Percentiles rank a stretch among this genome's conserved stretches.
Conservation (phyloP, 2,888 invertebrate genomes). For the Amiota minor region DNA sequence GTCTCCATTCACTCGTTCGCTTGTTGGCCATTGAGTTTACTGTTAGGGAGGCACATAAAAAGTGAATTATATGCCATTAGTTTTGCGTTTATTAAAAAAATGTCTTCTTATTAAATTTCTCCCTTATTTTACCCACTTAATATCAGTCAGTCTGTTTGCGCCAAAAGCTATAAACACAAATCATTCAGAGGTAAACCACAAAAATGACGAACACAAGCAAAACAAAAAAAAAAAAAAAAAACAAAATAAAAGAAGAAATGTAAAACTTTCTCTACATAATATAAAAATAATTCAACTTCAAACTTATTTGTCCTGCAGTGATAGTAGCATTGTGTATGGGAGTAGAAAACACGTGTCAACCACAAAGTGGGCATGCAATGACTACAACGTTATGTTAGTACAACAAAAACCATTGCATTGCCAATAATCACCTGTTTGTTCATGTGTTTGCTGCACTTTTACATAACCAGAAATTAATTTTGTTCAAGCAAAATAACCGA, state of each 20-base stretch:
- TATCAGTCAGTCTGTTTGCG: no score
- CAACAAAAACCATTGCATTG: not conserved
- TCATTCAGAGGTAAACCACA: no score
- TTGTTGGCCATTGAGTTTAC: no score
- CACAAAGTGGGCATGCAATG: no score
- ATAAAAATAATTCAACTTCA: no score
- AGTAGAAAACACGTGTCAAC: no score
- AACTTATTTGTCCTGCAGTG: no score
- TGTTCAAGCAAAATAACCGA: not conserved
- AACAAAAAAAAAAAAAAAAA: not conserved
- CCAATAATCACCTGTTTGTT: not conserved
- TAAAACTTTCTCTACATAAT: not conserved
- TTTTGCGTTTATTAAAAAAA: slow-evolving; percentile 24
- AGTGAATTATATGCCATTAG: slow-evolving; percentile 34
- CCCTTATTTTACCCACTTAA: not conserved
- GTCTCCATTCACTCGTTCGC: not conserved
- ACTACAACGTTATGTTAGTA: not conserved
- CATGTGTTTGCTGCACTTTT: not conserved
- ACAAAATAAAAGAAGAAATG: not conserved
- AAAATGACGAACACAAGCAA: not conserved
- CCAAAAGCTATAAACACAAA: no score
- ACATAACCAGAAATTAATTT: slow-evolving; percentile 21
- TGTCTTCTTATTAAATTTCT: slow-evolving; percentile 1
- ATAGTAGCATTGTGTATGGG: no score
- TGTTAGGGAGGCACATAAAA: slow-evolving; percentile 18